Conservation (phyloP, 2,888 invertebrate genomes). For the Isotomurus palustris region DNA sequence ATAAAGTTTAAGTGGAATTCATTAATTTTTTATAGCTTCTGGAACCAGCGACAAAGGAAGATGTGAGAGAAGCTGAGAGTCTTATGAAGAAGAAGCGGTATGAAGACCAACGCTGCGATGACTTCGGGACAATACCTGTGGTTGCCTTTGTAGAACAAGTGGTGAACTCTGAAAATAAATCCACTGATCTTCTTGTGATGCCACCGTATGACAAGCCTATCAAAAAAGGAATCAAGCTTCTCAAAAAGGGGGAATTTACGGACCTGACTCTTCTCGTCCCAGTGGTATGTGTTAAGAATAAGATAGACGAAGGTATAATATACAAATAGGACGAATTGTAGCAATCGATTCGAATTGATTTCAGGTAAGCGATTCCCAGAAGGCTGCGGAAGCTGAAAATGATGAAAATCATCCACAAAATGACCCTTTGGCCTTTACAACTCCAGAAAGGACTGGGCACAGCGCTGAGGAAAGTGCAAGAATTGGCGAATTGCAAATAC, state of each 20-base stretch:
- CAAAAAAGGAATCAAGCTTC: slow-evolving; percentile 7
- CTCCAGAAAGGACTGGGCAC: too few species aligned
- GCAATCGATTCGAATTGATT: too few species aligned
- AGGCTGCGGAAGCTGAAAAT: too few species aligned
- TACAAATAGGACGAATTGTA: too few species aligned
- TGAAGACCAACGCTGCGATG: too few species aligned
- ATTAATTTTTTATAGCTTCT: slow-evolving; percentile 18
- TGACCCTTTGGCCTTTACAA: too few species aligned
- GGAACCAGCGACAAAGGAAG: slow-evolving; percentile 19
- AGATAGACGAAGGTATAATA: too few species aligned
- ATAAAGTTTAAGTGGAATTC: neutral
- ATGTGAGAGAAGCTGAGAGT: slow-evolving; percentile 6
- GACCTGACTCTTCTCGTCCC: neutral
- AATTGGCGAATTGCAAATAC: too few species aligned
- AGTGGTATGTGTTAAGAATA: neutral
- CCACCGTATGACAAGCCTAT: neutral
- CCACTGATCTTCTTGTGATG: neutral
- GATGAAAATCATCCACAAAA: too few species aligned
- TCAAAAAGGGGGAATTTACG: neutral
- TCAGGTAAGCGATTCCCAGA: too few species aligned
- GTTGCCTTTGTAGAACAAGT: slow-evolving; percentile 8
- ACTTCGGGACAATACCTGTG: slow-evolving; percentile 7
- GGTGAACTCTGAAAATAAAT: neutral
- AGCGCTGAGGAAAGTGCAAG: too few species aligned
- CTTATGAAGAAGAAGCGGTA: neutral